Conservation (phyloP, 2,797 vertebrate species). For the Hoplostethus atlanticus region DNA sequence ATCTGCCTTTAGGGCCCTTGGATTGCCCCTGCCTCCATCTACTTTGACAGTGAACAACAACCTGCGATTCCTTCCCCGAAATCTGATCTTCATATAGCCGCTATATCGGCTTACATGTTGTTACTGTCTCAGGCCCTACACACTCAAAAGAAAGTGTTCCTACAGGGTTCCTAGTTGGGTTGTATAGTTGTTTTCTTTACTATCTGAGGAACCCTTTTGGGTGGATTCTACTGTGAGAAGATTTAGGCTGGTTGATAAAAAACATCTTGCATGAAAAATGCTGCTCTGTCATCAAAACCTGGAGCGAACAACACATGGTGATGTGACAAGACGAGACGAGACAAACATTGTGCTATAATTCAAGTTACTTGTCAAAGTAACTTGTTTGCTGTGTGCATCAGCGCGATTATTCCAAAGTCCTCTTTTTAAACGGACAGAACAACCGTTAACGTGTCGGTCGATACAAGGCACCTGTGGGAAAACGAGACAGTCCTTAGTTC, state of each 20-base stretch:
- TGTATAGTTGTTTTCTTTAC: background rate
- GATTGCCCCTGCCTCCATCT: constrained; percentile 39
- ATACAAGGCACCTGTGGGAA: too few relatives aligned
- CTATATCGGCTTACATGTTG: constrained; percentile 14
- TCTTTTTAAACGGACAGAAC: background rate
- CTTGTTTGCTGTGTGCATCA: background rate
- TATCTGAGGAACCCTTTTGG: background rate
- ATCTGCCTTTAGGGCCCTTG: constrained; percentile 56
- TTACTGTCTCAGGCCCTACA: constrained; percentile 4
- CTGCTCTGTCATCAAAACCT: background rate
- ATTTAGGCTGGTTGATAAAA: too few relatives aligned
- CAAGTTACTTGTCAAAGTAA: background rate
- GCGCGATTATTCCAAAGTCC: background rate
- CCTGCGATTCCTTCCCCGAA: constrained; percentile 39
- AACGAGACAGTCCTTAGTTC: too few relatives aligned
- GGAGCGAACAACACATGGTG: too few relatives aligned
- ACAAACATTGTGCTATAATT: background rate
- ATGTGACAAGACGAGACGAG: background rate
- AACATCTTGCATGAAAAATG: background rate
- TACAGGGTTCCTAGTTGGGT: background rate
- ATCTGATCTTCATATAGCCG: constrained; percentile 43
- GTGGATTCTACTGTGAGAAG: too few relatives aligned
- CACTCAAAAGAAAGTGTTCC: background rate
- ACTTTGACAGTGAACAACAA: constrained; percentile 48
- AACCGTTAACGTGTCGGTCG: too few relatives aligned